Evolutionary conservation across 1,140 invertebrate species (phyloP).

Genomic region (Alviniconcha marisindica): DNA sequence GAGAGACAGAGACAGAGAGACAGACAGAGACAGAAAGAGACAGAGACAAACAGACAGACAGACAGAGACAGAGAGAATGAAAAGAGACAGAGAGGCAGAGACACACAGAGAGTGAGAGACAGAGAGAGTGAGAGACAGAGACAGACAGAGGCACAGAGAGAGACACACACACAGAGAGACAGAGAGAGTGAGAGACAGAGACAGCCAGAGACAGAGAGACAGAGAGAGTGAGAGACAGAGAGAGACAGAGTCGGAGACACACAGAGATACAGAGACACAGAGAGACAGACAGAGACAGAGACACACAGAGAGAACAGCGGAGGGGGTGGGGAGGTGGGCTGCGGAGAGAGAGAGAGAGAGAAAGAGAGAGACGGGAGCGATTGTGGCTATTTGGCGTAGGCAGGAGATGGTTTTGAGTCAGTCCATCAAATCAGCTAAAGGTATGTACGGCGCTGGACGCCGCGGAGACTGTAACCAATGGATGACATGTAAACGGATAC

Average conservation of each 20-base stretch:
- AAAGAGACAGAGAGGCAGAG: not conserved
- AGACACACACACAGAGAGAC: not conserved
- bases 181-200: constrained; percentile 7
- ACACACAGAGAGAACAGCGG: not conserved
- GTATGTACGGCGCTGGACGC: too few species aligned
- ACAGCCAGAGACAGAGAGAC: not conserved
- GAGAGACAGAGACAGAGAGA: not conserved
- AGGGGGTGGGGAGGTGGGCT: too few species aligned
- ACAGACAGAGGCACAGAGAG: constrained; percentile 32
- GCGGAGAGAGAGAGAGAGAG: too few species aligned
- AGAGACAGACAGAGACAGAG: constrained; percentile 2
- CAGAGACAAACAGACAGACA: not conserved
- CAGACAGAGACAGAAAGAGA: not conserved
- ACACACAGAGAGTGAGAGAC: too few species aligned
- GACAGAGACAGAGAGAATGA: not conserved
- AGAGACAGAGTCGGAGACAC: not conserved
- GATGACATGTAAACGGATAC: too few species aligned
- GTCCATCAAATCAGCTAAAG: too few species aligned
- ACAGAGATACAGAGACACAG: too few species aligned
- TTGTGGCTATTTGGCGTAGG: too few species aligned
- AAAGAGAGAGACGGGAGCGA: too few species aligned
- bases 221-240: constrained; percentile 39
- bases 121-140: not conserved
- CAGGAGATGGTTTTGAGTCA: too few species aligned
- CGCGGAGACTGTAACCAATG: too few species aligned